Conservation (phyloP, 1,140 invertebrate species). For the Cardiocondyla obscurior region DNA sequence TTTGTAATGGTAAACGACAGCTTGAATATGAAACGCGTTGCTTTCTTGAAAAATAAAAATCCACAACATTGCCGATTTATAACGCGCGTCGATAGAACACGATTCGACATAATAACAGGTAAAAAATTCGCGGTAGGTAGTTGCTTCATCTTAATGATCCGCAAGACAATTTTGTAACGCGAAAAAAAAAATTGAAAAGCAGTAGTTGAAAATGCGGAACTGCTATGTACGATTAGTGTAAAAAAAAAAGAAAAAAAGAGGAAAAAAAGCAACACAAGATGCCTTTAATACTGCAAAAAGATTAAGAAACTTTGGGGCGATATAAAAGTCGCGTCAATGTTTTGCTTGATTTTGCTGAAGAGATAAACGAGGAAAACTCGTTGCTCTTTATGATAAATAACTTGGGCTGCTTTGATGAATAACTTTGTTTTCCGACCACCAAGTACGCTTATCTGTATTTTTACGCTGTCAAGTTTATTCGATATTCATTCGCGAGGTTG, state of each 20-base stretch:
- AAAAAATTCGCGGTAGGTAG: neutral
- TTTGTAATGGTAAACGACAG: neutral
- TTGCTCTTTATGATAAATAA: neutral
- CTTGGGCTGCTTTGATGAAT: neutral
- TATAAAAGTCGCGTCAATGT: neutral
- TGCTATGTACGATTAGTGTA: neutral
- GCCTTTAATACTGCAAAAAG: neutral
- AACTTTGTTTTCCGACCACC: conserved; percentile 16
- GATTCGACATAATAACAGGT: conserved; percentile 27
- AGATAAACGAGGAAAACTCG: neutral
- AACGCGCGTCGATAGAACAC: neutral
- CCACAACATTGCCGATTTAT: neutral
- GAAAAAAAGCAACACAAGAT: neutral
- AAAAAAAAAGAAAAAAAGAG: neutral
- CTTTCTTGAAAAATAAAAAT: neutral
- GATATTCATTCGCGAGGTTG: neutral
- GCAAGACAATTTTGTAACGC: neutral
- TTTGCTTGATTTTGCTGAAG: neutral
- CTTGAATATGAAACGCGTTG: conserved; percentile 14
- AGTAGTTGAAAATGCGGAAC: neutral
- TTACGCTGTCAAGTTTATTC: neutral
- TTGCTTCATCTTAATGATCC: neutral
- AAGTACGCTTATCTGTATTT: conserved; percentile 1
- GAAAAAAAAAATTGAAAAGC: neutral
- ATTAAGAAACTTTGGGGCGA: neutral